Base-by-base conservation (phyloP, 1,140 invertebrate genomes). In the Zaprionus taronus region DNA sequence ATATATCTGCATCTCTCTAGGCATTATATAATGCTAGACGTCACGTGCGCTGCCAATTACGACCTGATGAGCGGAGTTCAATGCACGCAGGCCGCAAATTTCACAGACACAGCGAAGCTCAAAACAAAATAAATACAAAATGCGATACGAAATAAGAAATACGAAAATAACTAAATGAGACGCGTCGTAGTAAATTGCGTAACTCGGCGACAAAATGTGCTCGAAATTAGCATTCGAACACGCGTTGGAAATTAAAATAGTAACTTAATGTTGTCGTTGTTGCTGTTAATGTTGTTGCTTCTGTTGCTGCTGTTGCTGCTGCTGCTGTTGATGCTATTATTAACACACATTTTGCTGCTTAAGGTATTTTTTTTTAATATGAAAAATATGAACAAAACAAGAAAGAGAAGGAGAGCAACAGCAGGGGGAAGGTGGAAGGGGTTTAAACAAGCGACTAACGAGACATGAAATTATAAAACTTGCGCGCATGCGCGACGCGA, bases 161-260 rank as follows among this genome's bases (percentile, higher is more conserved):
- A 47, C 12, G 22, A 28, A 31, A 70, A 66, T 72, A 94, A 74
- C 95, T 94, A 24, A 77, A 71, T 64, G 57, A 57, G 76, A 24
- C 34, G 17, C 58, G 36, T 14, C 60, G 69, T 1, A 6, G 38
- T 7, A n/a, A 6, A 79, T 79, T 79, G 67, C 77, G 71, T 79
- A 72, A 71, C 58, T 34, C 44, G 24, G 26, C 41, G 41, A 15
- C 38, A 31, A 57, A 58, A 57, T 63, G 67, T 31, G 64, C 20
- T 15, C 17, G 38, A 62, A 77, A 79, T 77, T 77, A 51, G 71
- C 68, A 80, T 80, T 80, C 61, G 24, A 60, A 77, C 74, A 80
- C 75, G 74, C 76, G 78, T 41, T 64, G 31, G 44, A 78, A 67
- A 77, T 67, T 38, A 68, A 73, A 77, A 56, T 31, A 20, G 31